Percentiles rank a stretch among this genome's conserved stretches.
phyloP scores from a whole-genome alignment of 2,113 vertebrate species.

The Stigmatopora nigra region DNA sequence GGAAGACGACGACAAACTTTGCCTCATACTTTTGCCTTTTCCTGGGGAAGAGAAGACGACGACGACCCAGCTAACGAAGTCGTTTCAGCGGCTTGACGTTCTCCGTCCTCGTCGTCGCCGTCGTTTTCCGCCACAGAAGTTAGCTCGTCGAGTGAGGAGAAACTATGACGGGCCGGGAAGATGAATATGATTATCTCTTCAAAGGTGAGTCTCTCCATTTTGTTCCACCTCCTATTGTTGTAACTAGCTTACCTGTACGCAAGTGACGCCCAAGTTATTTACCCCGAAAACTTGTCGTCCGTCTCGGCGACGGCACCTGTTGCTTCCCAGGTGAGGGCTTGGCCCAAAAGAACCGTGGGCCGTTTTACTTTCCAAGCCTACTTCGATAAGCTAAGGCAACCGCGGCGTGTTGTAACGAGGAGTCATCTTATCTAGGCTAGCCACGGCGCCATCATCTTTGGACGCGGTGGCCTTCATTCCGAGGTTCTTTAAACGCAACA shows the following conservation, averaged over 20 bases:
- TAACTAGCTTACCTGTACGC: constrained; percentile 8
- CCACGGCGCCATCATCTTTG: constrained; percentile 43
- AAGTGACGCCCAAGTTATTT: constrained; percentile 3
- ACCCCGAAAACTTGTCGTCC: not conserved
- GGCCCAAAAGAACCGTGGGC: not conserved
- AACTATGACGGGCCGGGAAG: constrained; percentile 75
- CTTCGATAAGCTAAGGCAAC: constrained; percentile 13
- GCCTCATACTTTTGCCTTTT: not conserved
- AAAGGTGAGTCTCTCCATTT: constrained; percentile 69
- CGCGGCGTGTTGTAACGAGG: constrained; percentile 13
- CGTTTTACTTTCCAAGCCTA: not conserved
- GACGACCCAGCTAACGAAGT: not conserved
- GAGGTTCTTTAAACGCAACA: constrained; percentile 4
- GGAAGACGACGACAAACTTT: constrained; percentile 50
- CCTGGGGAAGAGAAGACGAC: not conserved
- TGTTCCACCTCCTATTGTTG: not conserved
- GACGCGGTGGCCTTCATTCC: constrained; percentile 19
- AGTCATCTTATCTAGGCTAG: constrained; percentile 29
- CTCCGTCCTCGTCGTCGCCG: not conserved
- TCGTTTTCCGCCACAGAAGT: not conserved
- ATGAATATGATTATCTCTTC: constrained; percentile 83
- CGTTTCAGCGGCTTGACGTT: not conserved
- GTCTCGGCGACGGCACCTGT: constrained; percentile 15
- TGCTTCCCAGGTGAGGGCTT: not conserved
- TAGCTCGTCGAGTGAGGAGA: constrained; percentile 12